phyloP scores from a whole-genome alignment of 2,113 vertebrate species.

The Indri indri region DNA sequence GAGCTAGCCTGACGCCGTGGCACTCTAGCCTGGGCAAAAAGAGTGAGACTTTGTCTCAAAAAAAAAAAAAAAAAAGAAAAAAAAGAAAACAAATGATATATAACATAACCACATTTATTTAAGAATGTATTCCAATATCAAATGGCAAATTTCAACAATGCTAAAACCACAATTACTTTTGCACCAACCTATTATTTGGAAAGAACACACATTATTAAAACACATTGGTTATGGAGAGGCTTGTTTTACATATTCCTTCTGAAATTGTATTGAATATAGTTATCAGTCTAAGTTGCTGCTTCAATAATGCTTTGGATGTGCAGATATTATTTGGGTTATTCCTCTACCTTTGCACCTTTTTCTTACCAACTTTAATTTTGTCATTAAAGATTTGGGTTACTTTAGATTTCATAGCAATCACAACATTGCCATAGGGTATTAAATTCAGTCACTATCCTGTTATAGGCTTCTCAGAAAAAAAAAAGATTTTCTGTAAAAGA shows the following conservation, averaged over 20 bases:
- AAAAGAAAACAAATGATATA: no score
- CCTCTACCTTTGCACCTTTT: background rate
- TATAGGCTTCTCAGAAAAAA: background rate
- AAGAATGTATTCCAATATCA: no score
- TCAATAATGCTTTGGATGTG: background rate
- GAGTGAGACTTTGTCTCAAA: no score
- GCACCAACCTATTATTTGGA: background rate
- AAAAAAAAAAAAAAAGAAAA: no score
- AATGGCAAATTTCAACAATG: no score
- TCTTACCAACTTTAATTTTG: constrained; percentile 13
- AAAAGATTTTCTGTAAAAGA: background rate
- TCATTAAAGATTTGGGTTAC: background rate
- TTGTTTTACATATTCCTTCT: background rate
- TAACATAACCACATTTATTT: no score
- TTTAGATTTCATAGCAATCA: constrained; percentile 2
- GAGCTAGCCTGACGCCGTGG: no score
- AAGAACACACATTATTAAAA: background rate
- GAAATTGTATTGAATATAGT: background rate
- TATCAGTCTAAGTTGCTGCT: background rate
- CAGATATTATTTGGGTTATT: background rate
- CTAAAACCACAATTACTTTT: no score
- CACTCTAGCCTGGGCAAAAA: no score
- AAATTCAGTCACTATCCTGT: background rate
- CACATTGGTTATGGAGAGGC: background rate
- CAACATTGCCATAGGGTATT: background rate